Evolutionary conservation across 1,140 invertebrate genomes (phyloP).

Genomic region (Pectinophora gossypiella): DNA sequence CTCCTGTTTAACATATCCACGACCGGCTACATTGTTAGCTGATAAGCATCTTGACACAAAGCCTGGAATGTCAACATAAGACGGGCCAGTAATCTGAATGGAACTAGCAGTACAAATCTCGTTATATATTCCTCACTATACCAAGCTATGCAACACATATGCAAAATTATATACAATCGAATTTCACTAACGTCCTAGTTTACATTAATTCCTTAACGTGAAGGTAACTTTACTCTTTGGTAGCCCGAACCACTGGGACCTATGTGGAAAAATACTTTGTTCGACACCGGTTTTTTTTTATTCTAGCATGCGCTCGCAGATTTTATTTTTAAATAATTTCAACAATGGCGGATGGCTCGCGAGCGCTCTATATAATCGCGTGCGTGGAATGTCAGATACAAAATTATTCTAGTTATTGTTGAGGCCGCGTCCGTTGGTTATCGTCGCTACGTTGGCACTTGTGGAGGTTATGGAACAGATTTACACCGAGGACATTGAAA

Average conservation of each 20-base stretch:
- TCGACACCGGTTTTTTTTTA: constrained; percentile 14
- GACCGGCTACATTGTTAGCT: not conserved
- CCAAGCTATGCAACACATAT: constrained; percentile 46
- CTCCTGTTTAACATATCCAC: constrained; percentile 12
- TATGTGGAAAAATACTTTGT: constrained; percentile 29
- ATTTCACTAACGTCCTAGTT: constrained; percentile 54
- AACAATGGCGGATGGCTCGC: not conserved
- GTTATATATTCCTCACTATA: constrained; percentile 19
- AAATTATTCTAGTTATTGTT: constrained; percentile 35
- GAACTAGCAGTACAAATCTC: not conserved
- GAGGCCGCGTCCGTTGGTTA: constrained; percentile 16
- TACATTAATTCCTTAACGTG: constrained; percentile 65
- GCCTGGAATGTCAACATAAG: constrained; percentile 52
- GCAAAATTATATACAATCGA: constrained; percentile 62
- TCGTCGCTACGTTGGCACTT: constrained; percentile 46
- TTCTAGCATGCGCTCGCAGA: too few relatives aligned
- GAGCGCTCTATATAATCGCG: not conserved
- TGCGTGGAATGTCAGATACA: constrained; percentile 49
- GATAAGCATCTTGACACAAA: constrained; percentile 28
- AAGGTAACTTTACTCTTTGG: constrained; percentile 73
- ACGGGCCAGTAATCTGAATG: not conserved
- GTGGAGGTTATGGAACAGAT: constrained; percentile 34
- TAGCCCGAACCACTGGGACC: constrained; percentile 56
- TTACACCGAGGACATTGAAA: not conserved
- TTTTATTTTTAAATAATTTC: too few relatives aligned